Conservation (phyloP, 2,888 invertebrate species). For the Ochropacha duplaris region DNA sequence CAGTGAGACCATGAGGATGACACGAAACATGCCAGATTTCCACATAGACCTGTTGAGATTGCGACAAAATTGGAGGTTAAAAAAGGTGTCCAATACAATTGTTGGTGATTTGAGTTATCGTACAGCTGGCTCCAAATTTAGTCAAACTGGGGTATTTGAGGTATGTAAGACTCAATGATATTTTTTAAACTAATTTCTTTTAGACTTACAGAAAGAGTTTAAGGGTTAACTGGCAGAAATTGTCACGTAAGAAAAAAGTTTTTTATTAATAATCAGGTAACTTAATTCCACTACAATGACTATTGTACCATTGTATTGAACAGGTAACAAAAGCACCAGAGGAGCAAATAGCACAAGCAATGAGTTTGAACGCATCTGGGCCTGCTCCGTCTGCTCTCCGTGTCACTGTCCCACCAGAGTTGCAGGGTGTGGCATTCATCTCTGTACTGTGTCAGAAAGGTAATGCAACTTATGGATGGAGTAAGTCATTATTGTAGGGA, state of each 20-base stretch:
- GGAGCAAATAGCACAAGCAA: conserved; percentile 81
- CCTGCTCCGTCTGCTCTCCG: conserved; percentile 90
- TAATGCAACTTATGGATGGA: conserved; percentile 34
- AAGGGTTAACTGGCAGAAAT: too few relatives aligned
- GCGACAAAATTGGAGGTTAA: conserved; percentile 97
- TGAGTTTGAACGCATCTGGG: conserved; percentile 60
- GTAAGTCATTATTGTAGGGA: neutral
- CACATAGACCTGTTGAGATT: conserved; percentile 94
- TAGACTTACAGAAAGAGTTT: neutral
- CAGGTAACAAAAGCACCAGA: conserved; percentile 93
- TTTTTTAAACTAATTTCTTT: too few relatives aligned
- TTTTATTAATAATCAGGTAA: too few relatives aligned
- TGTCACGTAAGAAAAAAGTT: too few relatives aligned
- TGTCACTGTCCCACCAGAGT: conserved; percentile 96
- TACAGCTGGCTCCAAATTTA: conserved; percentile 97
- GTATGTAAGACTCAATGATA: conserved; percentile 68
- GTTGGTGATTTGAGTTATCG: conserved; percentile 98
- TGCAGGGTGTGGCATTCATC: conserved; percentile 98
- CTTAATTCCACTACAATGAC: too few relatives aligned
- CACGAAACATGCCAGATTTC: conserved; percentile 92
- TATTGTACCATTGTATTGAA: neutral
- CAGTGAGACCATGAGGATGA: conserved; percentile 89
- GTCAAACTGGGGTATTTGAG: conserved; percentile 97
- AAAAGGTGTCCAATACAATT: conserved; percentile 97
- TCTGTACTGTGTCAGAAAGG: conserved; percentile 97